Base-by-base conservation (phyloP, 2,888 invertebrate species). In the Maniola hyperantus region DNA sequence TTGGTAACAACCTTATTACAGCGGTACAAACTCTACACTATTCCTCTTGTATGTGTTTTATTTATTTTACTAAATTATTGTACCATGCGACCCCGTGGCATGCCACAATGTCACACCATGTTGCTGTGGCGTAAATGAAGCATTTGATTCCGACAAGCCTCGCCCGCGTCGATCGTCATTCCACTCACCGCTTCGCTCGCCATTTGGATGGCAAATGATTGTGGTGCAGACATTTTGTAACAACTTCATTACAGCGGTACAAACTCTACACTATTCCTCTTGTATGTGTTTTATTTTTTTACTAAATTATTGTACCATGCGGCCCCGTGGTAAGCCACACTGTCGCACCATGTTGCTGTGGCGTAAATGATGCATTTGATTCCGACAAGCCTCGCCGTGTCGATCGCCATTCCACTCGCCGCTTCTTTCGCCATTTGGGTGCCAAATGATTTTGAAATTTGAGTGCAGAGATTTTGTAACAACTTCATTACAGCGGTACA, bases 381-480 rank as follows among this genome's bases (percentile, higher is more conserved):
- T 46, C n/a, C 46, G 15, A 46, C 46, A 46, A 15, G n/a, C 46
- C 46, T 2, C 46, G 46, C n/a, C 46, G 15, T 7, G 7, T n/a
- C 15, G n/a, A 15, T 46, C 46, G 46, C 1, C 6, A 6, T 10
- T 36, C 36, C 8, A 36, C 46, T 7, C 46, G 46, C 7, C 46
- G 46, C 15, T 46, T n/a, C 15, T 15, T 7, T 46, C 15, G 46
- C 15, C 0, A 0, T 0, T 15, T 15, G 15, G n/a, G 50, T 20
- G 50, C 10, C 6, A 8, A 50, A 50, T 68, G 68, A 59, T 68
- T 68, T 26, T 68, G 68, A n/a, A n/a, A n/a, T n/a, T n/a, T n/a
- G n/a, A n/a, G 8, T 68, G 11, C n/a, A 7, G 5, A 13, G 42
- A 65, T 44, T 51, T 34, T 8, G 36, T 36, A 20, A 70, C 42